phyloP scores from a whole-genome alignment of 2,797 vertebrate species.

The Etheostoma perlongum region DNA sequence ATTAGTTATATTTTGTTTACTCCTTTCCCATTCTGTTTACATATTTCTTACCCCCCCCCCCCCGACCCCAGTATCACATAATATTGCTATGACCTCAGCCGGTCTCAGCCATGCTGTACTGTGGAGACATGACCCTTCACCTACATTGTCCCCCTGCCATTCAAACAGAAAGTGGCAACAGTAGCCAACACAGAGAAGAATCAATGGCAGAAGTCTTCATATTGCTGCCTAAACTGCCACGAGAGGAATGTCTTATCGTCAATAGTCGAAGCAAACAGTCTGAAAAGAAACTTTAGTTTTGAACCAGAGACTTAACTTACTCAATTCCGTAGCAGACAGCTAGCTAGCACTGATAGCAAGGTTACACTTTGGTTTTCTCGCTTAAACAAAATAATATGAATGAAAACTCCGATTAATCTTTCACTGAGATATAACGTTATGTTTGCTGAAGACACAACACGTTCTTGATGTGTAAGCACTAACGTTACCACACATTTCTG shows the following conservation, averaged over 20 bases:
- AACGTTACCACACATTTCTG: neutral
- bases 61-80: neutral
- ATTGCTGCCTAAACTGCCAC: fast-evolving
- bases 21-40: too few species aligned
- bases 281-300: neutral
- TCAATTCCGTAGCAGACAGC: slow-evolving; percentile 10
- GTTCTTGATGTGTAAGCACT: neutral
- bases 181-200: slow-evolving; percentile 28
- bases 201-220: slow-evolving; percentile 25
- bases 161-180: slow-evolving; percentile 19
- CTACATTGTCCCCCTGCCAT: slow-evolving; percentile 71
- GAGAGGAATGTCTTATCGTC: fast-evolving
- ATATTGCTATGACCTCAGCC: slow-evolving; percentile 62
- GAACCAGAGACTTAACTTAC: neutral
- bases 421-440: neutral
- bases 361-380: neutral
- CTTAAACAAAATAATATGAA: too few species aligned
- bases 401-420: neutral
- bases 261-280: neutral
- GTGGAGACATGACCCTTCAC: slow-evolving; percentile 75
- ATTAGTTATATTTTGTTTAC: too few species aligned
- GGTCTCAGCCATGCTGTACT: slow-evolving; percentile 4
- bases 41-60: too few species aligned
- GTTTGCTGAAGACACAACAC: neutral
- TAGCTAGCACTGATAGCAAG: slow-evolving; percentile 17